These are phyloP conservation scores for Schrankia costaestrigalis DNA, from an alignment of 2,888 invertebrate genomes.

Conservation along the genomic window DNA sequence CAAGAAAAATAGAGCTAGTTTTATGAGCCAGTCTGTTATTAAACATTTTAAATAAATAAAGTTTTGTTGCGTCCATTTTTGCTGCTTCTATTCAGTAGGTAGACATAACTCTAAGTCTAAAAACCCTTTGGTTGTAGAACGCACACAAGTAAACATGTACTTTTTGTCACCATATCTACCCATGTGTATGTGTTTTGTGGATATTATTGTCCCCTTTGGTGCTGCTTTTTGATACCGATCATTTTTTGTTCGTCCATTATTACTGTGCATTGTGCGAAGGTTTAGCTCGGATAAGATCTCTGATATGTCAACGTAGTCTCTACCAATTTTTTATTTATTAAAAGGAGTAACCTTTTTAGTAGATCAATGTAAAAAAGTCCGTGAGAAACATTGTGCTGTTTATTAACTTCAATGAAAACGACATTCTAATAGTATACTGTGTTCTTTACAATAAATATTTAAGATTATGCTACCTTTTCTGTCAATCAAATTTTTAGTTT, in stretches of 20 bases:
- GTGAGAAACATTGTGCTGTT: constrained; percentile 45
- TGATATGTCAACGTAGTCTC: constrained; percentile 73
- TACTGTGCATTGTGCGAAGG: constrained; percentile 72
- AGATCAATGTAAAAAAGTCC: constrained; percentile 45
- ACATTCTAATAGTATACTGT: too few species aligned
- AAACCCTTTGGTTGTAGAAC: constrained; percentile 68
- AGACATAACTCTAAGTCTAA: constrained; percentile 54
- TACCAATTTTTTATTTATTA: constrained; percentile 62
- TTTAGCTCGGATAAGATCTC: constrained; percentile 76
- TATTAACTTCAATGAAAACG: constrained; percentile 21
- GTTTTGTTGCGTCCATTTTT: constrained; percentile 61
- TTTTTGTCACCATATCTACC: constrained; percentile 59
- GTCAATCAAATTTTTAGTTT: neutral
- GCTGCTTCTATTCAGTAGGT: constrained; percentile 53
- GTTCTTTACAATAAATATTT: too few species aligned
- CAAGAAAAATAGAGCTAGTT: constrained; percentile 67
- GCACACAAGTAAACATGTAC: constrained; percentile 50
- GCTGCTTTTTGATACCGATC: constrained; percentile 75
- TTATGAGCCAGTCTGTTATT: constrained; percentile 75
- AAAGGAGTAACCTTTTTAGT: constrained; percentile 68
- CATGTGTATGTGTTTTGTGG: constrained; percentile 55
- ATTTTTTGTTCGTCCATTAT: constrained; percentile 75
- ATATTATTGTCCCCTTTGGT: constrained; percentile 72
- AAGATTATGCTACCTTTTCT: too few species aligned
- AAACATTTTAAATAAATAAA: constrained; percentile 73